phyloP scores from a whole-genome alignment of 2,113 vertebrate genomes.

The Pygoscelis antarcticus region DNA sequence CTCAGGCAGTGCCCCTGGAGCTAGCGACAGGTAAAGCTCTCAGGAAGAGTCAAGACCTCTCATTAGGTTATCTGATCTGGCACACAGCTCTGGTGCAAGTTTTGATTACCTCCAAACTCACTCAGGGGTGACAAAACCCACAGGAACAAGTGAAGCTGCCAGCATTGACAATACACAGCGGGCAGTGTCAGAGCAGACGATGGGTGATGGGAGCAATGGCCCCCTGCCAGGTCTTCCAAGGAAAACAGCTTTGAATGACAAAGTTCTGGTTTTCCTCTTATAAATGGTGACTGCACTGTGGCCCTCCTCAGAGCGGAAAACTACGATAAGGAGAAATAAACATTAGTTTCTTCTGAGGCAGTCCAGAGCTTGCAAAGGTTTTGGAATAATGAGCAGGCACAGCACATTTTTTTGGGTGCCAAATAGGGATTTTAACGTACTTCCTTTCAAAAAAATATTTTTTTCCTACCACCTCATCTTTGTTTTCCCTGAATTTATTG shows the following conservation, averaged over 20 bases:
- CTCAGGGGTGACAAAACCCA: not conserved
- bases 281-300: not conserved
- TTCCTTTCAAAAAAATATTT: not conserved
- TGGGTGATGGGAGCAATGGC: not conserved
- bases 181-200: not conserved
- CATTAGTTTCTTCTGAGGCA: not conserved
- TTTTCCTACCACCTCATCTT: not conserved
- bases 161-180: accelerated
- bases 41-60: not conserved
- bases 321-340: not conserved
- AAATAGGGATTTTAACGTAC: not conserved
- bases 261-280: not conserved
- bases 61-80: not conserved
- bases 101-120: not conserved
- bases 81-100: not conserved
- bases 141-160: not conserved
- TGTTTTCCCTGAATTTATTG: not conserved
- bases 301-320: not conserved
- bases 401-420: not conserved
- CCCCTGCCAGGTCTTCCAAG: not conserved
- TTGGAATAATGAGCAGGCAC: not conserved
- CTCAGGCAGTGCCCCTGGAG: not conserved
- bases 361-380: not conserved
- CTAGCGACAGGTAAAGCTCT: not conserved
- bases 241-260: not conserved